A percentile compares a stretch with the other conserved stretches of the same genome.
phyloP scores from a whole-genome alignment of 2,797 vertebrate species.

The Poecilia picta region DNA sequence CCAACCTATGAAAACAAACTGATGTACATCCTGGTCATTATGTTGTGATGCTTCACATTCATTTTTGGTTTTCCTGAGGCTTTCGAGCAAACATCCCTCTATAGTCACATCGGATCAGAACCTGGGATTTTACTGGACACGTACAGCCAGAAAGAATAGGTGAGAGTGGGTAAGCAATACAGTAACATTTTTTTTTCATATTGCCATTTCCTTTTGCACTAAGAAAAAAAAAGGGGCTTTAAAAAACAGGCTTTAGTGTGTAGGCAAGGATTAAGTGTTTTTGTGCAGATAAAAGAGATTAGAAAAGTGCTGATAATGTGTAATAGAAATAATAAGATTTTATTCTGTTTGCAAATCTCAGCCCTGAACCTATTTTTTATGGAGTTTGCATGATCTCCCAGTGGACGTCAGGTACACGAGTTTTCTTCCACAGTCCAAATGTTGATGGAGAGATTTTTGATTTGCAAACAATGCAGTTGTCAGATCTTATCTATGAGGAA shows the following conservation, averaged over 20 bases:
- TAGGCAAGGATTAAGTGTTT: neutral
- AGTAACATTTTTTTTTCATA: slow-evolving; percentile 24
- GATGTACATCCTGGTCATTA: slow-evolving; percentile 32
- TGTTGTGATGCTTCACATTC: slow-evolving; percentile 40
- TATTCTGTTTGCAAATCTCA: neutral
- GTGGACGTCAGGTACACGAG: neutral
- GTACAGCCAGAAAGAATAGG: slow-evolving; percentile 30
- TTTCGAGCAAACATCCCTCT: slow-evolving; percentile 30
- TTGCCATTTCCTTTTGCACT: slow-evolving; percentile 25
- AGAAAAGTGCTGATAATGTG: neutral
- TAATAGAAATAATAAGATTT: neutral
- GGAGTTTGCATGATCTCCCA: neutral
- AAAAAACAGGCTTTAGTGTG: neutral
- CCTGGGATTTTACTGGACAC: slow-evolving; percentile 15
- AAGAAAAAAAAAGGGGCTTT: slow-evolving; percentile 12
- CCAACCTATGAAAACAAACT: slow-evolving; percentile 22
- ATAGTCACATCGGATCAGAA: slow-evolving; percentile 52
- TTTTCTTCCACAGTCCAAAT: neutral
- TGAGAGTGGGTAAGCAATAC: slow-evolving; percentile 34
- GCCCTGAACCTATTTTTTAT: neutral
- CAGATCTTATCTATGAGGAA: neutral
- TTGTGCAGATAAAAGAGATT: neutral
- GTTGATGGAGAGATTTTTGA: neutral
- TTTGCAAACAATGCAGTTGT: neutral
- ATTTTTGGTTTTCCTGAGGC: slow-evolving; percentile 46